These are phyloP conservation scores for Holacanthella duospinosa DNA, from an alignment of 2,888 invertebrate genomes.

Conservation along the genomic window DNA sequence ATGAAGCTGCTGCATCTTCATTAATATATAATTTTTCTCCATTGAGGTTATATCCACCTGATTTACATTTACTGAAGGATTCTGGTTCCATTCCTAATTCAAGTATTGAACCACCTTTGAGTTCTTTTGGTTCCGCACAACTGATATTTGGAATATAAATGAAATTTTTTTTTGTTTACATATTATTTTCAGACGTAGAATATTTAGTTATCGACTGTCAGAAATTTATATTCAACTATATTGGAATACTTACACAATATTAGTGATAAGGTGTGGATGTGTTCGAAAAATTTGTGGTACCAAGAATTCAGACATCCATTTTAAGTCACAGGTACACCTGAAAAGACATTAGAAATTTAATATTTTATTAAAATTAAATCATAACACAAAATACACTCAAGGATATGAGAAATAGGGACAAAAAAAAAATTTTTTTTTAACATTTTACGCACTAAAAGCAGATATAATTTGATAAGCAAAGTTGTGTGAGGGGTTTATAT, in stretches of 20 bases:
- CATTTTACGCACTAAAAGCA: not conserved
- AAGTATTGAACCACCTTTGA: slow-evolving; percentile 18
- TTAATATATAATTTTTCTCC: not conserved
- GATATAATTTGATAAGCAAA: too few species aligned
- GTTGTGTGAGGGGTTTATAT: too few species aligned
- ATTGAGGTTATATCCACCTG: slow-evolving; percentile 13
- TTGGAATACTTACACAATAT: slow-evolving; percentile 5
- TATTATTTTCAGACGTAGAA: too few species aligned
- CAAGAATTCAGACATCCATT: slow-evolving; percentile 30
- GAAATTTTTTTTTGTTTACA: too few species aligned
- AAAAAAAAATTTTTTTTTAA: not conserved
- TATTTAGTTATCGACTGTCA: not conserved
- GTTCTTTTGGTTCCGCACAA: slow-evolving; percentile 28
- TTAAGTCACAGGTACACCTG: slow-evolving; percentile 32
- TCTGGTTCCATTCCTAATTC: slow-evolving; percentile 19
- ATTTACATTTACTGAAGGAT: slow-evolving; percentile 21
- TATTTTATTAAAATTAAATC: too few species aligned
- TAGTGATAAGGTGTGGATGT: not conserved
- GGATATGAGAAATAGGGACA: not conserved
- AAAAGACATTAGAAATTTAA: not conserved
- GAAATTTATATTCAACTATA: too few species aligned
- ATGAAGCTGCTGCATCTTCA: slow-evolving; percentile 8
- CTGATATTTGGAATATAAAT: too few species aligned
- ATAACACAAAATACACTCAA: too few species aligned
- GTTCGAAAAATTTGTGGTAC: slow-evolving; percentile 20